Conservation (phyloP, 1,140 invertebrate genomes). For the Drosophila azteca region DNA sequence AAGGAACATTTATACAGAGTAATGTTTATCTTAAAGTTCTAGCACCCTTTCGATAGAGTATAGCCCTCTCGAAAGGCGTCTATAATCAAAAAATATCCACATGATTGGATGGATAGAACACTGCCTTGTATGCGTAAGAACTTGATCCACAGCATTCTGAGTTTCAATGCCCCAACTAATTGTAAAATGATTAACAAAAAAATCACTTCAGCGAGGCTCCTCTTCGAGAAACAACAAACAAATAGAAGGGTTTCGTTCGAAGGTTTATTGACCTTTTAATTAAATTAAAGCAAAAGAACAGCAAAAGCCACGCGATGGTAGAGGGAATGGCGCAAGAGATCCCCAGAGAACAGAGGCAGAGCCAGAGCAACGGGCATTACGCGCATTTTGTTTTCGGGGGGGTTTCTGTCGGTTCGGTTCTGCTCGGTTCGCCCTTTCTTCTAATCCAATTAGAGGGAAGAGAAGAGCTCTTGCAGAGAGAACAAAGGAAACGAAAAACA, state of each 20-base stretch:
- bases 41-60: too few species aligned
- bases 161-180: conserved; percentile 47
- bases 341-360: too few species aligned
- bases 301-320: conserved; percentile 25
- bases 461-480: conserved; percentile 32
- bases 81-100: too few species aligned
- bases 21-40: too few species aligned
- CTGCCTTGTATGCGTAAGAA: conserved; percentile 17
- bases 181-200: conserved; percentile 38
- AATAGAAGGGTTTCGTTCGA: neutral
- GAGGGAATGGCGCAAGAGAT: too few species aligned
- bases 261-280: conserved; percentile 52
- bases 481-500: conserved; percentile 14
- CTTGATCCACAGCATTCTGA: conserved; percentile 54
- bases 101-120: too few species aligned
- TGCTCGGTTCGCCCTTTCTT: conserved; percentile 16
- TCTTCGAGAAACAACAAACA: too few species aligned
- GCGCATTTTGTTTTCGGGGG: conserved; percentile 30
- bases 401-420: conserved; percentile 22
- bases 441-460: conserved; percentile 54
- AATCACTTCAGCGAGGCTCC: too few species aligned
- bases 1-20: too few species aligned
- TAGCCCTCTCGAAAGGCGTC: too few species aligned
- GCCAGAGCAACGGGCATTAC: conserved; percentile 40
- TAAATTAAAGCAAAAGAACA: conserved; percentile 45